Conservation (phyloP, 2,797 vertebrate species). For the Lutjanus argentimaculatus region DNA sequence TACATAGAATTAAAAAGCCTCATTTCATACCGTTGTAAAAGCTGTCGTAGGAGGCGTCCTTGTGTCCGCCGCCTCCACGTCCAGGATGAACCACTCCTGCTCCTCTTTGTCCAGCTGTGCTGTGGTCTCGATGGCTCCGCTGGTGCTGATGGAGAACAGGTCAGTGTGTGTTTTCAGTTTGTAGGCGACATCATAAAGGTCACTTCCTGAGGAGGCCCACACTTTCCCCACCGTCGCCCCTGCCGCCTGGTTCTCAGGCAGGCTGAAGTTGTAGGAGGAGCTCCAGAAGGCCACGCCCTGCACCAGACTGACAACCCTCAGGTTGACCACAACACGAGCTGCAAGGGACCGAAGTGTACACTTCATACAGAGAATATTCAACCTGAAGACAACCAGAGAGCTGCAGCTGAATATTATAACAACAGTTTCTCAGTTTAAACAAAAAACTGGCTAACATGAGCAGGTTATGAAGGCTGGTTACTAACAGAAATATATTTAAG, state of each 20-base stretch:
- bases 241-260: constrained; percentile 73
- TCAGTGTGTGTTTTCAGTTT: constrained; percentile 75
- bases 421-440: too few relatives aligned
- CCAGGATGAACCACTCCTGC: constrained; percentile 79
- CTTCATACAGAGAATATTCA: neutral
- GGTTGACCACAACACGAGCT: constrained; percentile 79
- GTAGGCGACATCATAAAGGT: constrained; percentile 69
- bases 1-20: too few relatives aligned
- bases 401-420: neutral
- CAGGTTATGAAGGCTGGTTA: too few relatives aligned
- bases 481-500: too few relatives aligned
- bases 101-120: constrained; percentile 80
- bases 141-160: constrained; percentile 78
- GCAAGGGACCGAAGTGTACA: neutral
- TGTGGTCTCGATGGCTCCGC: constrained; percentile 75
- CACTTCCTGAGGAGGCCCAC: constrained; percentile 71
- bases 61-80: constrained; percentile 85
- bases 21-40: constrained; percentile 74
- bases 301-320: constrained; percentile 63
- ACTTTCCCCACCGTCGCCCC: constrained; percentile 78
- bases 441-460: too few relatives aligned
- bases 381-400: neutral
- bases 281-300: constrained; percentile 78
- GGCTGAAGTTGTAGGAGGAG: constrained; percentile 83
- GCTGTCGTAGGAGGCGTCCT: constrained; percentile 80